Conservation (phyloP, 1,140 invertebrate genomes). For the Bombyx mori region DNA sequence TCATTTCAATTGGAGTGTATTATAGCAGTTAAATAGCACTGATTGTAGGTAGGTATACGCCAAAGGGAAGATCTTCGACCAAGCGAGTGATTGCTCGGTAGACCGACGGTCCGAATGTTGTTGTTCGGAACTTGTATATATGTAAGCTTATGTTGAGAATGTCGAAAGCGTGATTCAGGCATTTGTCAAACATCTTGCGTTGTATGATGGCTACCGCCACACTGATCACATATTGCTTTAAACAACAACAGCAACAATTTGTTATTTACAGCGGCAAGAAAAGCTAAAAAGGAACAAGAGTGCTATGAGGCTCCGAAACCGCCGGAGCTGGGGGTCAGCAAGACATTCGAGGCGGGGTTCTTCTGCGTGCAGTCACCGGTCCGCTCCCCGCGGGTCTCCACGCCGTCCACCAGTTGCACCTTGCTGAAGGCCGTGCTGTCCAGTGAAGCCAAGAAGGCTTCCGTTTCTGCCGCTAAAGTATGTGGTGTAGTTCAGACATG, state of each 20-base stretch:
- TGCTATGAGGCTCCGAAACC: not conserved
- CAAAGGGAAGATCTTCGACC: too few relatives aligned
- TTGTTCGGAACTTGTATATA: too few relatives aligned
- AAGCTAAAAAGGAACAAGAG: slow-evolving; percentile 38
- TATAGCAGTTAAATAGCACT: too few relatives aligned
- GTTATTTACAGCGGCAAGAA: slow-evolving; percentile 34
- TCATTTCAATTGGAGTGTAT: too few relatives aligned
- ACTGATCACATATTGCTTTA: slow-evolving; percentile 2
- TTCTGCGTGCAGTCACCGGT: slow-evolving; percentile 40
- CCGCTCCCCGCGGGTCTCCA: slow-evolving; percentile 10
- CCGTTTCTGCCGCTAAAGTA: slow-evolving; percentile 29
- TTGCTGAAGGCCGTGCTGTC: slow-evolving; percentile 42
- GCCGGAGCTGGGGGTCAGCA: slow-evolving; percentile 9
- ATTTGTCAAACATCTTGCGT: too few relatives aligned
- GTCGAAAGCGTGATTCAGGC: too few relatives aligned
- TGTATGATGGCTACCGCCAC: too few relatives aligned
- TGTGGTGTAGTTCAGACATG: not conserved
- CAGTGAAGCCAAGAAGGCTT: slow-evolving; percentile 42
- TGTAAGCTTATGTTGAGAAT: too few relatives aligned
- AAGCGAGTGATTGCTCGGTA: too few relatives aligned
- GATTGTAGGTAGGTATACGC: too few relatives aligned
- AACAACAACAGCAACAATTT: not conserved
- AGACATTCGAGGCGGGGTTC: slow-evolving; percentile 51
- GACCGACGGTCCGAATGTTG: too few relatives aligned
- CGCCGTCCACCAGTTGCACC: slow-evolving; percentile 20